phyloP scores from a whole-genome alignment of 2,888 invertebrate genomes.

The Leptinotarsa juncta region DNA sequence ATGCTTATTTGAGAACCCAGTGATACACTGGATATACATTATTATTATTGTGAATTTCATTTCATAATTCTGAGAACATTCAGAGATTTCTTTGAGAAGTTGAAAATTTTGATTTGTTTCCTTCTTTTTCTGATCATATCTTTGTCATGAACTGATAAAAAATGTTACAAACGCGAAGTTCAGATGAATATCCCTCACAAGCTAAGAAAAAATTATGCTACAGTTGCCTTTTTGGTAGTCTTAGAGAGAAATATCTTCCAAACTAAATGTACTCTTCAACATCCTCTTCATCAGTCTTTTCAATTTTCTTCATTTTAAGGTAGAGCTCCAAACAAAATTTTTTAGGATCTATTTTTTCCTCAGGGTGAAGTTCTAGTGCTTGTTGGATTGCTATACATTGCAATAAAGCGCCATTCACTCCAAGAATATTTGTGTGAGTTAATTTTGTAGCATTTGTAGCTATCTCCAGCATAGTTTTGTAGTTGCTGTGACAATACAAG shows the following conservation, averaged over 20 bases:
- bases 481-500: constrained; percentile 70
- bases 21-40: too few species aligned
- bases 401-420: constrained; percentile 71
- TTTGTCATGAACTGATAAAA: too few species aligned
- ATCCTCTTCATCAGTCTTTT: constrained; percentile 62
- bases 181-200: too few species aligned
- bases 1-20: too few species aligned
- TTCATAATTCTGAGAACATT: too few species aligned
- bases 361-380: constrained; percentile 66
- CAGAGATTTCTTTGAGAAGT: too few species aligned
- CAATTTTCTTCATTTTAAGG: constrained; percentile 68
- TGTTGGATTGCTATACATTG: constrained; percentile 72
- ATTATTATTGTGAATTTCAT: too few species aligned
- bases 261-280: constrained; percentile 24
- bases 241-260: not conserved
- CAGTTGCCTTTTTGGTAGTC: not conserved
- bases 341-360: constrained; percentile 65
- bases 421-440: constrained; percentile 73
- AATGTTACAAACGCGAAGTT: too few species aligned
- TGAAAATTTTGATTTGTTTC: too few species aligned
- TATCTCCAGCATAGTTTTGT: constrained; percentile 67
- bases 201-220: not conserved
- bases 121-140: too few species aligned
- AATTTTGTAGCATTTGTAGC: constrained; percentile 69
- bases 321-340: constrained; percentile 68